Conservation (phyloP, 2,888 invertebrate genomes). For the Carcina quercana region DNA sequence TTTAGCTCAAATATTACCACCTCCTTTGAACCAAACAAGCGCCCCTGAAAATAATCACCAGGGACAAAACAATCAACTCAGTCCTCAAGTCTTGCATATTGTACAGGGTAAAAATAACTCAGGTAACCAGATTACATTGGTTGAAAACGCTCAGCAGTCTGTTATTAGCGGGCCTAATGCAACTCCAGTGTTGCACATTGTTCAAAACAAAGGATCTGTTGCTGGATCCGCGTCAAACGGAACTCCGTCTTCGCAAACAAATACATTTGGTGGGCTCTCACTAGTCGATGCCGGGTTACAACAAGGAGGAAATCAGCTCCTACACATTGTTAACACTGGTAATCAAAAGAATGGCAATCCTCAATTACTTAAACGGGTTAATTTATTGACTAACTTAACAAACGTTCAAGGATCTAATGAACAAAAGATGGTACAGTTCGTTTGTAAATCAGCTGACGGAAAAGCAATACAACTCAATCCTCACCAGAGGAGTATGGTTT, state of each 20-base stretch:
- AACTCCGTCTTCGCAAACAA: conserved; percentile 35
- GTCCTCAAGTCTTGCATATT: conserved; percentile 61
- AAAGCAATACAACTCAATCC: conserved; percentile 73
- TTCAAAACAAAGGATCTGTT: conserved; percentile 51
- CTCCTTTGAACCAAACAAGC: conserved; percentile 51
- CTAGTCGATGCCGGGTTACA: conserved; percentile 58
- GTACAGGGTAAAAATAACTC: conserved; percentile 60
- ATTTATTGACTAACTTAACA: conserved; percentile 60
- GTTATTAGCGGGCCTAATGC: conserved; percentile 51
- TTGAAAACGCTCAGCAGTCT: conserved; percentile 55
- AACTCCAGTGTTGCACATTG: conserved; percentile 62
- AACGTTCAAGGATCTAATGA: conserved; percentile 65
- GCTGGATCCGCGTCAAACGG: conserved; percentile 33
- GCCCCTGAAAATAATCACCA: conserved; percentile 38
- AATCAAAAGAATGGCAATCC: conserved; percentile 48
- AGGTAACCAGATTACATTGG: conserved; percentile 53
- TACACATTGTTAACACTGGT: conserved; percentile 66
- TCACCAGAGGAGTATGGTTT: conserved; percentile 69
- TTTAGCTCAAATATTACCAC: conserved; percentile 62
- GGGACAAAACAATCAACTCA: conserved; percentile 26
- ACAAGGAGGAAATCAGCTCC: conserved; percentile 61
- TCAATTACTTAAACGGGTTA: conserved; percentile 64
- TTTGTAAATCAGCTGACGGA: conserved; percentile 77
- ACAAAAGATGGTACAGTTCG: conserved; percentile 75
- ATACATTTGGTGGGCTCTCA: conserved; percentile 54